Base-by-base conservation (phyloP, 2,113 vertebrate genomes). In the Microcebus lehilahytsara region DNA sequence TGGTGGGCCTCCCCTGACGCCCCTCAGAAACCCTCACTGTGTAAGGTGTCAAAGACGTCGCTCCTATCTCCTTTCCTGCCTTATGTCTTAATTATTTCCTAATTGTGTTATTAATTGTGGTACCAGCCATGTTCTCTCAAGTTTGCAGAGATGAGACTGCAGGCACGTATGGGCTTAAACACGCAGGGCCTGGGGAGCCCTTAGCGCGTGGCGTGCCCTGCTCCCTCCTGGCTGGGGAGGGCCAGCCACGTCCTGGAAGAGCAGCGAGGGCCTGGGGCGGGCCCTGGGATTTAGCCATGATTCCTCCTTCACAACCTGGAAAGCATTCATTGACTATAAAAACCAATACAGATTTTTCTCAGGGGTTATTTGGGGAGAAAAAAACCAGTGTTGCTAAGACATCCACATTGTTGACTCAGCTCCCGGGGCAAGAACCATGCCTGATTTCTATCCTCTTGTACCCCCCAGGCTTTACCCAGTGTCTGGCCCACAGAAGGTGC, bases 331-430 rank as follows among this genome's bases (percentile, higher is more conserved):
- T 51, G 51, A 32, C 40, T 12, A 3, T 67, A 42, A 91, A 85
- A 67, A 13, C 23, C n/a, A 49, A 42, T 42, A n/a, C 34, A 46
- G 84, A 5, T 34, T 42, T 34, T 56, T 91, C 74, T 14, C 7
- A 51, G 37, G 12, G 58, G 71, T 17, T 87, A 2, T 64, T 60
- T 53, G 16, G 20, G 30, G 25, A 5, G 1, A 37, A 9, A 1
- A 25, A 62, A 7, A n/a, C 14, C 25, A 14, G 6, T 19, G 60
- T 64, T 20, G 49, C 67, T 69, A 6, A 53, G 67, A 56, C 42
- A 23, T 32, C 10, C 46, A 7, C 10, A 0, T 3, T 16, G 20
- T 1, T 51, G 34, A 53, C 8, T 0, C 0, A 30, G 66, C 25
- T 42, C 10, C 53, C 14, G 42, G 19, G 67, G 32, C 10, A 8